Base-by-base conservation (phyloP, 2,888 invertebrate species). In the Steinernema hermaphroditum region DNA sequence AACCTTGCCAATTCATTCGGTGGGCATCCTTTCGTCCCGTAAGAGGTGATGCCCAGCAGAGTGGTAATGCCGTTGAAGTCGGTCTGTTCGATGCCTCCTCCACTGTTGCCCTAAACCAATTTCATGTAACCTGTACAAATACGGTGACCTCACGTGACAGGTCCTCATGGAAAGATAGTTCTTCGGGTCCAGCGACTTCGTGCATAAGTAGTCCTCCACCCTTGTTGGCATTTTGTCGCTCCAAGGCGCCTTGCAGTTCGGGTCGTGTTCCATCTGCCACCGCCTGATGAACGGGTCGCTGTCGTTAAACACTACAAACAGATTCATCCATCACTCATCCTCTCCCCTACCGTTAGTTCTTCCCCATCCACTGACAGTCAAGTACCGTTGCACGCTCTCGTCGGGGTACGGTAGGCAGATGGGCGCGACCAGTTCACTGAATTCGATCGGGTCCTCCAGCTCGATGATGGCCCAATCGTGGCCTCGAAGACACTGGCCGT, bases 401-500 rank as follows among this genome's bases (percentile, higher is more conserved):
- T 72, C 71, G 0, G 50, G 68, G 1, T 62, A 70, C 0, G 85
- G 85, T 8, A 85, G 74, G 71, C 85, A 85, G 29, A 86, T 85
- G 1, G 85, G 85, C 14, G 57, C 72, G 0, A 82, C 79, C 16
- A 73, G 50, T 19, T 79, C 74, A 22, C 76, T 71, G 70, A 85
- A 85, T 16, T 75, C 44, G 16, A 85, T 81, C 72, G 74, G 74
- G 14, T 81, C 74, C 43, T 83, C 83, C 29, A 83, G 68, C 75
- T 85, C 85, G 12, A 84, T 80, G 44, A 83, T 83, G 0, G 84
- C 85, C 82, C 83, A 85, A 70, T 85, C 85, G 62, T 85, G 84
- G 0, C 85, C 85, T 16, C 73, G 71, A 8, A 75, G 57, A 50
- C 85, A 85, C 46, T 74, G 74, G 16, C 75, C 72, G 2, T 74